A percentile compares a stretch with the other conserved stretches of the same genome.
These are phyloP conservation scores for Asbolus verrucosus DNA, from an alignment of 1,140 invertebrate genomes.

Conservation along the genomic window DNA sequence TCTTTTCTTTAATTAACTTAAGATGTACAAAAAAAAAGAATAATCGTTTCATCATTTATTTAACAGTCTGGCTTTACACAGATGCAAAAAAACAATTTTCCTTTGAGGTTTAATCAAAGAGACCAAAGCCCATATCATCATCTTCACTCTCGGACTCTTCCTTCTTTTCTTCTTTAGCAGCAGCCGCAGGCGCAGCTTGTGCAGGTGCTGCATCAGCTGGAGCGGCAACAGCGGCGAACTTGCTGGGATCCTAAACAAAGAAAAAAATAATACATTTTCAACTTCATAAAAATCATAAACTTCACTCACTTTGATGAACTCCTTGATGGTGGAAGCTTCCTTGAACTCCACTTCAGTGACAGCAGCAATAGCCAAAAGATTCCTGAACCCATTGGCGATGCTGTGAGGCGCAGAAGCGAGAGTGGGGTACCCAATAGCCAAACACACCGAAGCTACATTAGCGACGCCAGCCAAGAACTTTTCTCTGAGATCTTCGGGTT, in stretches of 20 bases:
- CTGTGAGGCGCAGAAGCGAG: constrained; percentile 97
- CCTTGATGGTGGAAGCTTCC: constrained; percentile 93
- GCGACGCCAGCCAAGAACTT: constrained; percentile 94
- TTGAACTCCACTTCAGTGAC: constrained; percentile 96
- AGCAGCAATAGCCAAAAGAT: constrained; percentile 95
- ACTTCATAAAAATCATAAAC: constrained; percentile 31
- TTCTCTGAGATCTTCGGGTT: constrained; percentile 91
- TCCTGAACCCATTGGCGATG: constrained; percentile 98
- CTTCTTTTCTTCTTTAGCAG: constrained; percentile 81
- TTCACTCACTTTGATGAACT: constrained; percentile 90
- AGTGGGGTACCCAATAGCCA: constrained; percentile 96
- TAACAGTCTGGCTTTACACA: constrained; percentile 56
- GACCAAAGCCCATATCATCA: constrained; percentile 97
- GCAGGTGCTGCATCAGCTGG: constrained; percentile 73
- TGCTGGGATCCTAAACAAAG: constrained; percentile 85
- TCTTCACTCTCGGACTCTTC: constrained; percentile 87
- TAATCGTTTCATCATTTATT: constrained; percentile 51
- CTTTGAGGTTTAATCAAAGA: constrained; percentile 83
- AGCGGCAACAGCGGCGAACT: constrained; percentile 82
- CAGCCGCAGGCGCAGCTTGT: constrained; percentile 70
- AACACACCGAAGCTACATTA: constrained; percentile 94
- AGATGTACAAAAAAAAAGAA: constrained; percentile 1
- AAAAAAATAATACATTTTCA: constrained; percentile 26
- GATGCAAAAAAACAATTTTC: constrained; percentile 50
- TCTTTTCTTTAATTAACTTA: not conserved